These are phyloP conservation scores for Chaetorhynchus papuensis DNA, from an alignment of 2,113 vertebrate species.

Conservation along the genomic window DNA sequence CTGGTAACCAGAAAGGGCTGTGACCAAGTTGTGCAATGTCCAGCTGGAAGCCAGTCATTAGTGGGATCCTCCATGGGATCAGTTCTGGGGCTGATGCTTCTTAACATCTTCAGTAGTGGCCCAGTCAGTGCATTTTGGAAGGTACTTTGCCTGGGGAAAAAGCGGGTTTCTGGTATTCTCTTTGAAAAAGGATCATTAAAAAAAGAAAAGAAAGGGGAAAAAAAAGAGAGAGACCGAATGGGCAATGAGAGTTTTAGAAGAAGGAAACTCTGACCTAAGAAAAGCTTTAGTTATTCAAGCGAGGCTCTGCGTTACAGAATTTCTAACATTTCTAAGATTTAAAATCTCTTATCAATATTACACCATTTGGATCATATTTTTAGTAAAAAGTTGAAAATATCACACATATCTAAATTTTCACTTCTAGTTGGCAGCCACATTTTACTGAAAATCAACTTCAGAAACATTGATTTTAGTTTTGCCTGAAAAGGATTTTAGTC, in stretches of 20 bases:
- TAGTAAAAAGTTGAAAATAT: background rate
- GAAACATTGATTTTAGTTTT: background rate
- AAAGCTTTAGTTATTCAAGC: background rate
- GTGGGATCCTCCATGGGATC: background rate
- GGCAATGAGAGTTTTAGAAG: background rate
- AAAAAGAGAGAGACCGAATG: background rate
- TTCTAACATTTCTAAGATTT: background rate
- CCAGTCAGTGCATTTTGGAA: background rate
- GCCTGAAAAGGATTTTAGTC: background rate
- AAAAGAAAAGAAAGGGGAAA: accelerated
- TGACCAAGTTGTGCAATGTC: too few relatives aligned
- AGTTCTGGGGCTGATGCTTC: background rate
- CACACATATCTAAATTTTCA: background rate
- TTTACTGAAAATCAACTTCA: background rate
- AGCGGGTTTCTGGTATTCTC: background rate
- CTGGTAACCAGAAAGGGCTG: background rate
- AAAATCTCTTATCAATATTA: background rate
- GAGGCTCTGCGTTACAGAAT: background rate
- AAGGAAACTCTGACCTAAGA: background rate
- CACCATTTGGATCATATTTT: background rate
- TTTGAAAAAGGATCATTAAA: background rate
- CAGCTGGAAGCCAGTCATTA: background rate
- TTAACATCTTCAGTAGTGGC: background rate
- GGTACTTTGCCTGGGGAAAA: background rate
- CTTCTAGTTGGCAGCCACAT: background rate